Base-by-base conservation (phyloP, 2,888 invertebrate genomes). In the Campaea margaritaria region DNA sequence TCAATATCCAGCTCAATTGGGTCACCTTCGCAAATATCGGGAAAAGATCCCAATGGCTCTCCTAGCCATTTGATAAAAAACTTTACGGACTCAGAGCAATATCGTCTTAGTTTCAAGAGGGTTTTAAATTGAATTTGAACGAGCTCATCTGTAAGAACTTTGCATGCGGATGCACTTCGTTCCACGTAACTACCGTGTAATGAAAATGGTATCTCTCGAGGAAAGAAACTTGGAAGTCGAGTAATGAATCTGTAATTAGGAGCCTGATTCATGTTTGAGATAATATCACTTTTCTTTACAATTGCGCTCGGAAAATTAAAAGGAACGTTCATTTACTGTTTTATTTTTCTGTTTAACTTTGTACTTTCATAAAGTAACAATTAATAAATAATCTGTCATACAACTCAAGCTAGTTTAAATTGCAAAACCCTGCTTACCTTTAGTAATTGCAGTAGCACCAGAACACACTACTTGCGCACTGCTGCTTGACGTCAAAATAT, bases 241-340 rank as follows among this genome's bases (percentile, higher is more conserved):
- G 63, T 72, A 72, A 75, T 78, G 71, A 79, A 76, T 77, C 64
- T 72, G 71, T 76, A 75, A 79, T 79, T 75, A 72, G 53, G 16
- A 45, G 27, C 43, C 62, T 60, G 64, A 65, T 66, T 69, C 55
- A 62, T 62, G 59, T 51, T 63, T 28, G 53, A 51, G 64, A 63
- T 58, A 47, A 50, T 53, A 63, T 53, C 55, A 44, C 34, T 48
- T 45, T 21, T 52, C 14, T 56, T 60, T 28, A 36, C 31, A 48
- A 27, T 46, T 46, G 34, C 41, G 60, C 62, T 62, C 21, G 5
- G n/a, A 39, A 39, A 39, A 13, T 13, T 14, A 14, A n/a, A 38
- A 14, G 14, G 13, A 14, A 36, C 36, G n/a, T 36, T 36, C 1
- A 12, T 12, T 12, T 12, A 3, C 10, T 36, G 36, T 11, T 36